Conservation (phyloP, 2,888 invertebrate genomes). For the Protodeltote pygarga region DNA sequence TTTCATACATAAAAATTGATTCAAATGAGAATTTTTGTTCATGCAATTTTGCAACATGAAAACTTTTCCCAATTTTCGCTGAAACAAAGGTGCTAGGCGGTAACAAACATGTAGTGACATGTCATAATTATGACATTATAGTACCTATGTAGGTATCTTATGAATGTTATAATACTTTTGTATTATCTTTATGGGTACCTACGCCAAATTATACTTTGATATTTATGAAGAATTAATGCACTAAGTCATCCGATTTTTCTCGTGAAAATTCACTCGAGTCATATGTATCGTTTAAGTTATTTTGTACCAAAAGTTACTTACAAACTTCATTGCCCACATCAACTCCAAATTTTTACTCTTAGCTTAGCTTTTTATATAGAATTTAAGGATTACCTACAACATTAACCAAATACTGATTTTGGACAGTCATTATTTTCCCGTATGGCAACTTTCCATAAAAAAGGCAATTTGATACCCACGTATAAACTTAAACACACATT, state of each 20-base stretch:
- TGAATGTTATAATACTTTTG: constrained; percentile 45
- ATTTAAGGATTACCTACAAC: constrained; percentile 24
- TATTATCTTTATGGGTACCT: constrained; percentile 27
- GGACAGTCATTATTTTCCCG: constrained; percentile 41
- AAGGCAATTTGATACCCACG: constrained; percentile 43
- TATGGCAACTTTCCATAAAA: constrained; percentile 40
- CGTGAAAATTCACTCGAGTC: too few species aligned
- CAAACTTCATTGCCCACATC: constrained; percentile 2
- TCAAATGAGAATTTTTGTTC: too few species aligned
- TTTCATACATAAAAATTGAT: too few species aligned
- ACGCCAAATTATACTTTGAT: too few species aligned
- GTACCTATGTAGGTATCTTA: constrained; percentile 18
- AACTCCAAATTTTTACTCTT: constrained; percentile 23
- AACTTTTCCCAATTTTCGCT: too few species aligned
- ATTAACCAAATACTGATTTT: constrained; percentile 38
- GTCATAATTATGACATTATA: constrained; percentile 19
- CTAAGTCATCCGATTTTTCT: too few species aligned
- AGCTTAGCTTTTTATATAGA: constrained; percentile 25
- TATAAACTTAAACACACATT: constrained; percentile 1
- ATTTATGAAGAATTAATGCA: too few species aligned
- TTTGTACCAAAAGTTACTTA: neutral
- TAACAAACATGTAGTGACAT: neutral
- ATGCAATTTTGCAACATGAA: too few species aligned
- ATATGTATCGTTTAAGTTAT: constrained; percentile 21
- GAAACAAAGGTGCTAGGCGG: too few species aligned